Evolutionary conservation across 2,888 invertebrate genomes (phyloP), one percentile per base, ranked within the genome.

Genomic region (Troilus luridus): DNA sequence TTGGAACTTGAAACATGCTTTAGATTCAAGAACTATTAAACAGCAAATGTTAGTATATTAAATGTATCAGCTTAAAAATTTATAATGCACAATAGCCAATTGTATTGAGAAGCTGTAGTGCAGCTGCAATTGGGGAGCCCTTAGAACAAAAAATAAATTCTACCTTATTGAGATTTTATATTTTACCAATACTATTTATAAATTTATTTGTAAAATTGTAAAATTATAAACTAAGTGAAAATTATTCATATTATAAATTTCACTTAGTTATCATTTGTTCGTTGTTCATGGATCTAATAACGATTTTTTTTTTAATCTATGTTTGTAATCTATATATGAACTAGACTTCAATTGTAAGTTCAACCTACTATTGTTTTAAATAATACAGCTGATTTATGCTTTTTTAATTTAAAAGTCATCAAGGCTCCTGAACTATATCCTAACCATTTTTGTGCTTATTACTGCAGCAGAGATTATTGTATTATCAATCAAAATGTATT

Each of bases 401-500:
- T 77, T 12, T 41, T 0, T 27, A 7, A 17, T 41, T 6, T 64
- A 27, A 77, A 77, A 41, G 7, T 27, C 5, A 3, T 41, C 17
- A 41, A 59, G 19, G 41, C 27, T 17, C 14, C 41, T 41, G 14
- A 41, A 77, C 41, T n/a, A 21, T 58, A 56, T 56, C 0, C 85
- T 17, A 41, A 11, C 21, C 56, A 85, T 56, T 85, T n/a, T 85
- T 85, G 17, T 56, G 85, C 85, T 85, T 85, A 56, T 85, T 58
- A 21, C 85, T 56, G 5, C 56, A 85, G 85, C n/a, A 12, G 56
- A 85, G 27, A 56, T 56, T 85, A 58, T 85, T 85, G 14, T n/a
- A 85, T n/a, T 58, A n/a, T 56, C n/a, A 85, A 85, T 85, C 85
- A 85, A 85, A 85, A 85, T 85, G 85, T 85, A 58, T 56, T 85